phyloP scores from a whole-genome alignment of 2,888 invertebrate species.

The Suillia variegata region DNA sequence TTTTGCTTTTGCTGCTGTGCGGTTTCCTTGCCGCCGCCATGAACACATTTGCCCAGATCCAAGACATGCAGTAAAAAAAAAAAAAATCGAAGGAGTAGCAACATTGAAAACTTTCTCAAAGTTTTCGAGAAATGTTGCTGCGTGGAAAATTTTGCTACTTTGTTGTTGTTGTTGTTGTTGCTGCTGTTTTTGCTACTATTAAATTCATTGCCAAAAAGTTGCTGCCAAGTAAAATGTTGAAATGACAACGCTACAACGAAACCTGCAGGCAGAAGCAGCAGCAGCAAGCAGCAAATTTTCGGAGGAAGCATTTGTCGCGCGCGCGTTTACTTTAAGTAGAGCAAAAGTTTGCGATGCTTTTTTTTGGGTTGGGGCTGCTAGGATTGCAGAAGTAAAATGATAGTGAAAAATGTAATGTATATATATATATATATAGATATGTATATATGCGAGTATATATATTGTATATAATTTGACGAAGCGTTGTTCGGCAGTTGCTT shows the following conservation, averaged over 20 bases:
- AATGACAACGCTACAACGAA: background rate
- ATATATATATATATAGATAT: too few relatives aligned
- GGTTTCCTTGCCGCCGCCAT: background rate
- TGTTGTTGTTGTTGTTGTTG: background rate
- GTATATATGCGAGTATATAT: too few relatives aligned
- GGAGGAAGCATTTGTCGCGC: background rate
- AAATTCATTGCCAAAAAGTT: background rate
- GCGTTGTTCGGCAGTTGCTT: background rate
- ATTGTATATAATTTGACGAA: too few relatives aligned
- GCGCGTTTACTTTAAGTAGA: background rate
- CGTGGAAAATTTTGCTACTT: too few relatives aligned
- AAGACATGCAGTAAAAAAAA: background rate
- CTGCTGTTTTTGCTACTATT: background rate
- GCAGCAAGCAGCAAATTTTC: too few relatives aligned
- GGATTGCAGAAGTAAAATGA: background rate
- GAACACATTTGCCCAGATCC: background rate
- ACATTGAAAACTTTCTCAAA: background rate
- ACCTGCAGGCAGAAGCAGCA: too few relatives aligned
- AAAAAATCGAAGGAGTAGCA: too few relatives aligned
- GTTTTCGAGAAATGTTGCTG: background rate
- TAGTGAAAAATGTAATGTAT: too few relatives aligned
- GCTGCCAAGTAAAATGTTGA: background rate
- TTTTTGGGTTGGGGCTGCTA: background rate
- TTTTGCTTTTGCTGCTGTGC: background rate
- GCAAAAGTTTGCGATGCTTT: background rate